Conservation (phyloP, 2,888 invertebrate species). For the Ennomos fuscantarius region DNA sequence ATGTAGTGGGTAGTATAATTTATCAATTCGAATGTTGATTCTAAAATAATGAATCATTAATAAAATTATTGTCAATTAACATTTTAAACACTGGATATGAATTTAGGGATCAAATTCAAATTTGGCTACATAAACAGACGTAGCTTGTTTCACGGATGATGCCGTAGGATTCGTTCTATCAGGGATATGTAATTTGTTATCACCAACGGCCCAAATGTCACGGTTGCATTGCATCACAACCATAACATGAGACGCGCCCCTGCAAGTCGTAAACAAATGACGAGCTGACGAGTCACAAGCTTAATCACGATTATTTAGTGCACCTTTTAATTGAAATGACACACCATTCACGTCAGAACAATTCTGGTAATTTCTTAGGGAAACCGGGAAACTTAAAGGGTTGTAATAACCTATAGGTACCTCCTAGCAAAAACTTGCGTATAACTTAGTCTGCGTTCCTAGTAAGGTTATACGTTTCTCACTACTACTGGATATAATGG, state of each 20-base stretch:
- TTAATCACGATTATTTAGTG: conserved; percentile 19
- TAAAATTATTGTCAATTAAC: too few relatives aligned
- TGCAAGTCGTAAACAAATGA: conserved; percentile 18
- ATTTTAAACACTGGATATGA: too few relatives aligned
- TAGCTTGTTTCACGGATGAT: not conserved
- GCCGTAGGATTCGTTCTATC: not conserved
- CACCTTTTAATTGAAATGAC: conserved; percentile 6
- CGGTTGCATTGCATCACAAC: conserved; percentile 16
- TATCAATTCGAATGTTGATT: too few relatives aligned
- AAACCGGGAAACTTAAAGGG: conserved; percentile 6
- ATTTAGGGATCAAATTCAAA: too few relatives aligned
- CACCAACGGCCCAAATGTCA: conserved; percentile 4
- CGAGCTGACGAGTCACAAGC: conserved; percentile 17
- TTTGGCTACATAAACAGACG: not conserved
- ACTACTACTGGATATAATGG: too few relatives aligned
- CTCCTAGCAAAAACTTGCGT: not conserved
- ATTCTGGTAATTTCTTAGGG: conserved; percentile 14
- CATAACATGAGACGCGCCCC: conserved; percentile 17
- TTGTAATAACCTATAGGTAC: not conserved
- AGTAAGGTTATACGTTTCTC: too few relatives aligned
- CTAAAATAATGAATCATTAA: too few relatives aligned
- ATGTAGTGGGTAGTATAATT: too few relatives aligned
- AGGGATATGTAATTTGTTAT: conserved; percentile 11
- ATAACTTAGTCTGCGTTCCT: too few relatives aligned
- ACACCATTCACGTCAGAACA: conserved; percentile 8